Conservation (phyloP, 2,113 vertebrate species). For the Progne subis region DNA sequence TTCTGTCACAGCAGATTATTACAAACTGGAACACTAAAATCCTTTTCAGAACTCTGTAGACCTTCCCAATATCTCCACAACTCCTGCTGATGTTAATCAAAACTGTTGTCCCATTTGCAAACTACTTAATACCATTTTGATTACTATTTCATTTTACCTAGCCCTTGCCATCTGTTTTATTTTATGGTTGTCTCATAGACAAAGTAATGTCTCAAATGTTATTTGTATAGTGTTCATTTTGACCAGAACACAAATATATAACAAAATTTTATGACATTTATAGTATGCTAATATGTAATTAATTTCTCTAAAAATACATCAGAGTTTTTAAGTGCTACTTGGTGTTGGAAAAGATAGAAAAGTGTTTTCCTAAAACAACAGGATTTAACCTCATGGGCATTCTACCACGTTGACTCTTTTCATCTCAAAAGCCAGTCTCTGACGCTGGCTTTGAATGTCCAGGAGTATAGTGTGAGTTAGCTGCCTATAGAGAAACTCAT, state of each 20-base stretch:
- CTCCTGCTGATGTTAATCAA: conserved; percentile 6
- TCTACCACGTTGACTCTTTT: not conserved
- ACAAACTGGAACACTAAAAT: not conserved
- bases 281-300: not conserved
- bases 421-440: not conserved
- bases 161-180: not conserved
- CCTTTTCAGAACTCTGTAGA: not conserved
- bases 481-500: not conserved
- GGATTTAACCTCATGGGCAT: not conserved
- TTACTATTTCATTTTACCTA: not conserved
- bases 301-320: not conserved
- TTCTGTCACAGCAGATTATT: conserved; percentile 13
- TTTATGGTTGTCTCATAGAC: not conserved
- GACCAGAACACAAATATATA: not conserved
- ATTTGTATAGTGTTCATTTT: not conserved
- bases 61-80: not conserved
- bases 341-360: not conserved
- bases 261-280: not conserved
- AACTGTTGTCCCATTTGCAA: conserved; percentile 20
- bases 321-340: not conserved
- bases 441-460: not conserved
- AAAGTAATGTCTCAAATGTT: not conserved
- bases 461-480: not conserved
- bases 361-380: not conserved
- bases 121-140: not conserved